A percentile compares a stretch with the other conserved stretches of the same genome.
phyloP scores from a whole-genome alignment of 2,888 invertebrate genomes.

The Eudemis profundana region DNA sequence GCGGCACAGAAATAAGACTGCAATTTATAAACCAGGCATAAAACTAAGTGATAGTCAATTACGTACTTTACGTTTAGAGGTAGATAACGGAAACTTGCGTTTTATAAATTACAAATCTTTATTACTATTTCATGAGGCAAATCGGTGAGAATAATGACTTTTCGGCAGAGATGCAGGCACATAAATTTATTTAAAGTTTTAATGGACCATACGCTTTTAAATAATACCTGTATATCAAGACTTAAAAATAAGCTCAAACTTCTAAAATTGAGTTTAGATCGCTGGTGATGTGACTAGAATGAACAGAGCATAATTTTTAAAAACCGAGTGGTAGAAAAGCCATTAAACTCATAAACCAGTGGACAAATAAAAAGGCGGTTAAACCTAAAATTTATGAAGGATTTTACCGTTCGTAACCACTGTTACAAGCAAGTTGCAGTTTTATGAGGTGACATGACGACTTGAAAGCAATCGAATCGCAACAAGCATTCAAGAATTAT shows the following conservation, averaged over 20 bases:
- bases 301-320: background rate
- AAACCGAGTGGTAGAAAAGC: background rate
- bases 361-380: conserved; percentile 20
- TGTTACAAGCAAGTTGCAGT: conserved; percentile 28
- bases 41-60: background rate
- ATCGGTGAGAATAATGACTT: too few relatives aligned
- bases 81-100: too few relatives aligned
- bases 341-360: background rate
- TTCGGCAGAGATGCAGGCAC: too few relatives aligned
- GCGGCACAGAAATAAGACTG: background rate
- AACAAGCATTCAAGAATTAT: background rate
- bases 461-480: conserved; percentile 25
- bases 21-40: background rate
- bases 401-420: conserved; percentile 20
- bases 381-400: conserved; percentile 22
- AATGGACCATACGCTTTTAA: too few relatives aligned
- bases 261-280: background rate
- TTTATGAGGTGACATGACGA: conserved; percentile 12
- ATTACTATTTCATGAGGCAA: too few relatives aligned
- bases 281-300: background rate
- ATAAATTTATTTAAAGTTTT: too few relatives aligned
- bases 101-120: too few relatives aligned
- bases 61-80: too few relatives aligned
- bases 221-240: too few relatives aligned
- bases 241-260: too few relatives aligned